These are phyloP conservation scores for Yasuhikotakia modesta DNA, from an alignment of 2,797 vertebrate genomes.

Conservation along the genomic window DNA sequence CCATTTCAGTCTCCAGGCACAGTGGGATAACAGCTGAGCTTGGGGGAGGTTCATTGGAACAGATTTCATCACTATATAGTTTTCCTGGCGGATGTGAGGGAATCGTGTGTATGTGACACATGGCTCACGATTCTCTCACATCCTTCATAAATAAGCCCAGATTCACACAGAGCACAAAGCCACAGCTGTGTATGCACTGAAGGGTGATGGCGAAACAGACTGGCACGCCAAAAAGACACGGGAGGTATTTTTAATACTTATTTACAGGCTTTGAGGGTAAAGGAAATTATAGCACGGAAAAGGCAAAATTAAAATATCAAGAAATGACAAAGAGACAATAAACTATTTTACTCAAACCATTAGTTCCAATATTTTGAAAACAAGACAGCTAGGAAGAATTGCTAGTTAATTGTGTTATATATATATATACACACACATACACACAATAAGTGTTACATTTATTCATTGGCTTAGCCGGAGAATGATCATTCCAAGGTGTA, in stretches of 20 bases:
- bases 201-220: not conserved
- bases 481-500: too few species aligned
- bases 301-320: not conserved
- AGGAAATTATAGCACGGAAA: not conserved
- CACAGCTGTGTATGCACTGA: not conserved
- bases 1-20: constrained; percentile 26
- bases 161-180: constrained; percentile 9
- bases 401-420: too few species aligned
- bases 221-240: not conserved
- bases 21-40: constrained; percentile 47
- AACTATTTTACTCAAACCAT: too few species aligned
- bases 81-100: constrained; percentile 1
- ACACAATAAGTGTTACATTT: not conserved
- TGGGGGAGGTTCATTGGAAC: constrained; percentile 42
- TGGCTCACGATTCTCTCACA: constrained; percentile 6
- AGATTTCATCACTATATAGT: constrained; percentile 28
- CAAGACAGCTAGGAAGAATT: too few species aligned
- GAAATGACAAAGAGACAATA: not conserved
- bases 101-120: constrained; percentile 4
- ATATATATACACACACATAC: too few species aligned
- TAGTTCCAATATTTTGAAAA: too few species aligned
- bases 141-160: constrained; percentile 38
- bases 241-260: not conserved
- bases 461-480: constrained; percentile 3
- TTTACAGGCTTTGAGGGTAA: not conserved